These are phyloP conservation scores for Tadarida brasiliensis DNA, from an alignment of 2,797 vertebrate genomes.

Conservation along the genomic window DNA sequence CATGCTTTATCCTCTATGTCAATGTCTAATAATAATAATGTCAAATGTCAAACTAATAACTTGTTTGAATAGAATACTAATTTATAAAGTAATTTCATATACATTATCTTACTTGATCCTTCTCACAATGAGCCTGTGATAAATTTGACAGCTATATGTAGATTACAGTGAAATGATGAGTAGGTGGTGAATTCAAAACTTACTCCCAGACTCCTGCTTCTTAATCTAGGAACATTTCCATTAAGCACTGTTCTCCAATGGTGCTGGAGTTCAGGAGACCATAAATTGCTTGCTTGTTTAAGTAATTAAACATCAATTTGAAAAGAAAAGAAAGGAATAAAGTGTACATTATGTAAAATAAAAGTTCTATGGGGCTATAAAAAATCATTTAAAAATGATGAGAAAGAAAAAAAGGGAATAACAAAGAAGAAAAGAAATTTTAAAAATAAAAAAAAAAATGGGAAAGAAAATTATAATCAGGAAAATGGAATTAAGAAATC, in stretches of 20 bases:
- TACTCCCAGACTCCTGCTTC: neutral
- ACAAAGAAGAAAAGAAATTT: neutral
- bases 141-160: neutral
- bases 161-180: neutral
- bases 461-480: constrained; percentile 31
- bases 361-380: constrained; percentile 11
- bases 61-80: neutral
- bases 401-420: neutral
- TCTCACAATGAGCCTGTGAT: neutral
- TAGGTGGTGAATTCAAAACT: neutral
- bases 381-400: neutral
- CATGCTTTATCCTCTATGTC: neutral
- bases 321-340: neutral
- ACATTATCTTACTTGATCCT: neutral
- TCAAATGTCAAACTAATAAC: neutral
- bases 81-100: neutral
- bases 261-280: neutral
- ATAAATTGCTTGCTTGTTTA: constrained; percentile 1
- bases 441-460: neutral
- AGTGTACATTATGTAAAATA: constrained; percentile 8
- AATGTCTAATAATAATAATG: constrained; percentile 37
- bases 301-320: neutral
- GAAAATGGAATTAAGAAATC: constrained; percentile 45
- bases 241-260: neutral
- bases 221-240: neutral